Conservation (phyloP, 2,797 vertebrate genomes). For the Odontamblyopus rebecca region DNA sequence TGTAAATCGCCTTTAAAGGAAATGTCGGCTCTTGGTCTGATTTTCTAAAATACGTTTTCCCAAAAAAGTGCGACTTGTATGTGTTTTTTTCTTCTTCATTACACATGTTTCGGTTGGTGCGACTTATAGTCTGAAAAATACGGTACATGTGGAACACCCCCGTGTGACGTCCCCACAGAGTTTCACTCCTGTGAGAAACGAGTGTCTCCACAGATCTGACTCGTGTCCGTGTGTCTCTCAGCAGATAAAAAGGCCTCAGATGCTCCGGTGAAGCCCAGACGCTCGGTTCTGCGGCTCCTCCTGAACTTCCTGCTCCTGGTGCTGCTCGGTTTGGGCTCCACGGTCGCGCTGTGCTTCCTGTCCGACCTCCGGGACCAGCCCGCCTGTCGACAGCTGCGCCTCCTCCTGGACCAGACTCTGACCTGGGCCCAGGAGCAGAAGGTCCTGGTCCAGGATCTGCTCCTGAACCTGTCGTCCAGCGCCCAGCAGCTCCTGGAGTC, state of each 20-base stretch:
- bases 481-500: slow-evolving; percentile 68
- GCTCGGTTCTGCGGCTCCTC: slow-evolving; percentile 75
- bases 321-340: slow-evolving; percentile 71
- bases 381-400: slow-evolving; percentile 80
- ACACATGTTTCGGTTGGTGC: too few species aligned
- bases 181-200: too few species aligned
- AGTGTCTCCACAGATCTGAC: too few species aligned
- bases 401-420: slow-evolving; percentile 78
- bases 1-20: too few species aligned
- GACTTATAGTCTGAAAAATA: too few species aligned
- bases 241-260: slow-evolving; percentile 73
- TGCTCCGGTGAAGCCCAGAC: slow-evolving; percentile 61
- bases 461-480: slow-evolving; percentile 80
- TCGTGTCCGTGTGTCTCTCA: slow-evolving; percentile 4
- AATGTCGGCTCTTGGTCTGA: too few species aligned
- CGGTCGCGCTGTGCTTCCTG: slow-evolving; percentile 78
- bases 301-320: slow-evolving; percentile 83
- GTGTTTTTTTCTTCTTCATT: too few species aligned
- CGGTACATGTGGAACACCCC: too few species aligned
- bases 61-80: too few species aligned
- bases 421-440: slow-evolving; percentile 83
- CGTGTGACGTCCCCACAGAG: too few species aligned
- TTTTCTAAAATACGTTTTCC: too few species aligned
- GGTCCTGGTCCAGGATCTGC: slow-evolving; percentile 77
- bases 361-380: slow-evolving; percentile 82